A percentile compares a stretch with the other conserved stretches of the same genome.
These are phyloP conservation scores for Aphaenogaster rudis DNA, from an alignment of 1,140 invertebrate species.

Conservation along the genomic window DNA sequence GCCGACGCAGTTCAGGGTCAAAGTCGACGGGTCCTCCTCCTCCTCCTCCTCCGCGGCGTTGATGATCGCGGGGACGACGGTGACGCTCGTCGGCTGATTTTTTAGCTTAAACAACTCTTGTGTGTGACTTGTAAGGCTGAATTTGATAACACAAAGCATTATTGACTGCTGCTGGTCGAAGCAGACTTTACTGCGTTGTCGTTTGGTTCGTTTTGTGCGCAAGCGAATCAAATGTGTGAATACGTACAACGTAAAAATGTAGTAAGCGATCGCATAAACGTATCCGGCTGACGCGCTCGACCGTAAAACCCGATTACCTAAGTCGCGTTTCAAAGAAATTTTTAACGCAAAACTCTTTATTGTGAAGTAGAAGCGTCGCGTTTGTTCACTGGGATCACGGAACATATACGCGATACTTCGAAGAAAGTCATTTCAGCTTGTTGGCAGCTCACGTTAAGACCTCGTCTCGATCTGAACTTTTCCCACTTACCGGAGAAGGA, in stretches of 20 bases:
- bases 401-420: neutral
- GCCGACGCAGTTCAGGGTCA: slow-evolving; percentile 37
- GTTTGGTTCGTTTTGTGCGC: neutral
- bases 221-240: neutral
- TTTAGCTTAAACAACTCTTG: neutral
- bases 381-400: neutral
- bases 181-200: neutral
- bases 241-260: neutral
- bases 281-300: neutral
- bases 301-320: too few species aligned
- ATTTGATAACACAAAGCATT: slow-evolving; percentile 27
- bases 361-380: neutral
- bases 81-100: slow-evolving; percentile 55
- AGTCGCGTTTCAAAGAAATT: neutral
- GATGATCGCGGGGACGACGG: slow-evolving; percentile 30
- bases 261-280: too few species aligned
- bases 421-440: neutral
- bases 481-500: too few species aligned
- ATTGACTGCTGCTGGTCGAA: slow-evolving; percentile 11
- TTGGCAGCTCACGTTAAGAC: neutral
- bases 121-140: neutral
- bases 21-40: slow-evolving; percentile 30
- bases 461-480: too few species aligned
- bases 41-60: slow-evolving; percentile 61
- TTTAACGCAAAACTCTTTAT: neutral